These are phyloP conservation scores for Zaprionus inermis DNA, from an alignment of 1,140 invertebrate genomes.

Conservation along the genomic window DNA sequence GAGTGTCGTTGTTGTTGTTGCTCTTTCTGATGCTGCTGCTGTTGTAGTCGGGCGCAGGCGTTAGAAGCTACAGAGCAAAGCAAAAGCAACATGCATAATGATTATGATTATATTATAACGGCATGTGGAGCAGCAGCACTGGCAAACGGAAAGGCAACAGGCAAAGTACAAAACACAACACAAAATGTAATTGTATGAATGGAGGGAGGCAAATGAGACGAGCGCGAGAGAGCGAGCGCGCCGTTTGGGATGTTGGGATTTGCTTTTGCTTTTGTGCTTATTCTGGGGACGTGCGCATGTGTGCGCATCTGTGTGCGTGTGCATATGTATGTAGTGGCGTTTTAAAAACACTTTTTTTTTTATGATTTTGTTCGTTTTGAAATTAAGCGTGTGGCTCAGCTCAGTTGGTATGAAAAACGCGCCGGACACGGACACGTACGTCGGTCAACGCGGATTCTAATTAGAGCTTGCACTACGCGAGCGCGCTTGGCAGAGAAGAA, in stretches of 20 bases:
- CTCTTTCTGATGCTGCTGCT: conserved; percentile 17
- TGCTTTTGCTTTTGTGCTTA: conserved; percentile 51
- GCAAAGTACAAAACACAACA: conserved; percentile 48
- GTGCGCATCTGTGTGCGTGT: neutral
- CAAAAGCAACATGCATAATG: conserved; percentile 52
- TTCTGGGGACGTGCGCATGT: conserved; percentile 6
- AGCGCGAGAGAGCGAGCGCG: conserved; percentile 36
- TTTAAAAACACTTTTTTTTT: conserved; percentile 69
- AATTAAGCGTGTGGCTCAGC: conserved; percentile 58
- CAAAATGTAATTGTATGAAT: conserved; percentile 64
- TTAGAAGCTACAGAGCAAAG: conserved; percentile 63
- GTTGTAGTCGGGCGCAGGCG: conserved; percentile 19
- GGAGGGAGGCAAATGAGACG: conserved; percentile 29
- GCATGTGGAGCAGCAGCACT: conserved; percentile 60
- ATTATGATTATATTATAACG: conserved; percentile 68
- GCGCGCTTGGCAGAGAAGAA: neutral
- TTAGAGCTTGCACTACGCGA: conserved; percentile 25
- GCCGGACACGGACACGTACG: conserved; percentile 74
- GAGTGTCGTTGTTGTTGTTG: conserved; percentile 12
- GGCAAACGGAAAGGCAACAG: conserved; percentile 19
- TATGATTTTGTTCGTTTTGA: conserved; percentile 72
- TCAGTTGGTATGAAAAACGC: conserved; percentile 77
- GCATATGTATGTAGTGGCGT: conserved; percentile 34
- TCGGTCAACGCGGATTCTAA: conserved; percentile 50
- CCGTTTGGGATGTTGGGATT: conserved; percentile 38